Base-by-base conservation (phyloP, 2,113 vertebrate species). In the Mormoops blainvillei region DNA sequence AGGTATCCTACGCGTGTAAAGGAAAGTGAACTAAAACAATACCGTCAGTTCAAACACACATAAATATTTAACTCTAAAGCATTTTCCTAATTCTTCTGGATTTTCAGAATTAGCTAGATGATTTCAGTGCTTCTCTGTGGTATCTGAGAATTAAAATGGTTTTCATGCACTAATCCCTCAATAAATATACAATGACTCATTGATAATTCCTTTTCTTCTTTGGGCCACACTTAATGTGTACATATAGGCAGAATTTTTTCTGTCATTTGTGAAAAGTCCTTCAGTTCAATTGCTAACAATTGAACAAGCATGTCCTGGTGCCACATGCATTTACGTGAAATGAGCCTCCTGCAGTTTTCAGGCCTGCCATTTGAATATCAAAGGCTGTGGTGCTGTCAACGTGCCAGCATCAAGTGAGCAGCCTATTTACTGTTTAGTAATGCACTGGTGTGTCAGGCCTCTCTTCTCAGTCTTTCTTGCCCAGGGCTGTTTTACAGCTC, bases 341-440 rank as follows among this genome's bases (percentile, higher is more conserved):
- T 48, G 71, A 89, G 71, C 76, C 28, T 33, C 68, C 68, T 24
- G 48, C 16, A 31, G 10, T 36, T 56, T 54, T 4, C 4, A 36
- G 50, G n/a, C 26, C 77, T 82, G 65, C 45, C 36, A 0, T 70
- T 78, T 70, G 52, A 92, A 87, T 76, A 48, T 94, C 78, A 87
- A 87, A 94, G 74, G 58, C 8, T 73, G 12, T 3, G 2, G 52
- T 28, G 36, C 68, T 86, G 45, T 77, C 82, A 78, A 2, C 2
- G 0, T 18, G 61, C 68, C 52, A 12, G 1, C 43, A 16, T 54
- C 82, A 73, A n/a, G 70, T 73, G 41, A 81, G 52, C 43, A 58
- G 56, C 91, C 71, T 89, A 5, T 76, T 63, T 83, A 74, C 87
- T 95, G 0, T 89, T 97, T 67, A 89, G 89, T 93, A 87, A 89